Conservation (phyloP, 2,797 vertebrate species). For the Oophaga sylvatica region DNA sequence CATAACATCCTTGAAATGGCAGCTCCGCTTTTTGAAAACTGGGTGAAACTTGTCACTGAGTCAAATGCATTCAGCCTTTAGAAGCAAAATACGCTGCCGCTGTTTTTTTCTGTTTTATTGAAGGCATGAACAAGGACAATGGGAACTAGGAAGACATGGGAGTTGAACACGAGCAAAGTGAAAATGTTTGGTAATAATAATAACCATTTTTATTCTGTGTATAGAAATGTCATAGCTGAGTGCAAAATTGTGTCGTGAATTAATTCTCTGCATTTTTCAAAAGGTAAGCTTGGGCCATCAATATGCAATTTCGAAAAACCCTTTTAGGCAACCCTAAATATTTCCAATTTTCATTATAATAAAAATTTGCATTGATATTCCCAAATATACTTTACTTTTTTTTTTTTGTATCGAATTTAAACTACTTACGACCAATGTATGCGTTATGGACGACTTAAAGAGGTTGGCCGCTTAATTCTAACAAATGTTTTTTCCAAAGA, state of each 20-base stretch:
- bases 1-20: constrained; percentile 49
- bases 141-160: not conserved
- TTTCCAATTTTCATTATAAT: too few relatives aligned
- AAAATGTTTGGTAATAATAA: not conserved
- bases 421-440: too few relatives aligned
- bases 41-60: constrained; percentile 36
- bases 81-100: not conserved
- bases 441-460: too few relatives aligned
- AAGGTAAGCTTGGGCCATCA: not conserved
- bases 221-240: not conserved
- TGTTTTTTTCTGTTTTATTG: constrained; percentile 13
- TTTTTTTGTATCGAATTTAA: too few relatives aligned
- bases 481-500: too few relatives aligned
- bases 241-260: not conserved
- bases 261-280: not conserved
- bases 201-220: not conserved
- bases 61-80: constrained; percentile 28
- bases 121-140: not conserved
- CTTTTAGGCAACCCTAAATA: not conserved
- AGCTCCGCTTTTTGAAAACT: not conserved
- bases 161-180: not conserved
- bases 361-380: too few relatives aligned
- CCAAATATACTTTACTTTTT: too few relatives aligned
- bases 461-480: too few relatives aligned
- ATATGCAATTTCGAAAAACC: not conserved